phyloP scores from a whole-genome alignment of 2,113 vertebrate species.

The Phrynocephalus versicolor region DNA sequence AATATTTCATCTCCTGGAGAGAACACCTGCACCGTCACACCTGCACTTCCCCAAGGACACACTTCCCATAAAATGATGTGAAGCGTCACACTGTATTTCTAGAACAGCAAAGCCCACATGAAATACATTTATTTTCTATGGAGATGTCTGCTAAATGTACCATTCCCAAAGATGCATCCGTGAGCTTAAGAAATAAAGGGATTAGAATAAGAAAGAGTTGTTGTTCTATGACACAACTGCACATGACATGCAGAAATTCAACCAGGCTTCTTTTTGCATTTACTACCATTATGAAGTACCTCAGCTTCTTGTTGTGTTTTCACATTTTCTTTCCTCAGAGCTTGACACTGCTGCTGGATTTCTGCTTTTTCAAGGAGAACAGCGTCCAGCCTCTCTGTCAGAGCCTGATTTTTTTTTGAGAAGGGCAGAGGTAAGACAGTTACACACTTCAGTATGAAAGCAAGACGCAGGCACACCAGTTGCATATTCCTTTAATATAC shows the following conservation, averaged over 20 bases:
- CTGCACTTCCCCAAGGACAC: not conserved
- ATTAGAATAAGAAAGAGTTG: not conserved
- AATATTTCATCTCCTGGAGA: not conserved
- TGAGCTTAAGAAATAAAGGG: not conserved
- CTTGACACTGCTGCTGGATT: slow-evolving; percentile 83
- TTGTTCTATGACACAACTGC: not conserved
- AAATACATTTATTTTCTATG: not conserved
- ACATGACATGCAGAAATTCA: not conserved
- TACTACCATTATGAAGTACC: slow-evolving; percentile 67
- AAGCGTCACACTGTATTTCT: no score
- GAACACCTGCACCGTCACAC: not conserved
- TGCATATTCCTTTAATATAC: not conserved
- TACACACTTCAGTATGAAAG: slow-evolving; percentile 29
- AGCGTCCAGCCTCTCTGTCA: slow-evolving; percentile 87
- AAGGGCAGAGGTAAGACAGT: not conserved
- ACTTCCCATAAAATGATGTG: not conserved
- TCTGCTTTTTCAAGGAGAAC: slow-evolving; percentile 95
- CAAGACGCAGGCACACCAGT: not conserved
- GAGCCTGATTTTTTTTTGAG: slow-evolving; percentile 76
- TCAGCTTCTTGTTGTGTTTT: slow-evolving; percentile 82
- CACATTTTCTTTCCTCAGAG: slow-evolving; percentile 84
- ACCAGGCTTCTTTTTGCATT: not conserved
- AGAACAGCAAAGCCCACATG: not conserved
- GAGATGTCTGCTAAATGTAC: no score
- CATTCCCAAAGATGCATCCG: not conserved